Base-by-base conservation (phyloP, 2,113 vertebrate species). In the Engystomops pustulosus region DNA sequence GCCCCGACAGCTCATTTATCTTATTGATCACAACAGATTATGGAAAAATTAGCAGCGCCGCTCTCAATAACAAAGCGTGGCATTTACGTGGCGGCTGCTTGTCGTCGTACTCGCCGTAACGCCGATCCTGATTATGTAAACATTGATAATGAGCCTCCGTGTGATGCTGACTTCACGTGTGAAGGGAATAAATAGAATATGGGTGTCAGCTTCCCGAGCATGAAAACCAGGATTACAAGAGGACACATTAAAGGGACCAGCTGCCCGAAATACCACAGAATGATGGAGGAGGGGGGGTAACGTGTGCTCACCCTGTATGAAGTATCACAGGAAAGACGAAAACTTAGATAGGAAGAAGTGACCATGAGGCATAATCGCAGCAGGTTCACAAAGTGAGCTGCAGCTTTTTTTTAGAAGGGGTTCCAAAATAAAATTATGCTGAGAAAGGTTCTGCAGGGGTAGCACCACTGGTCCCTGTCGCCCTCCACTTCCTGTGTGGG, bases 121-220 rank as follows among this genome's bases (percentile, higher is more conserved):
- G 69, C 70, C 25, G 41, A 47, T 45, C 27, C 70, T 72, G 70
- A 72, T 72, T 72, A 72, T 47, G 70, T 47, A 72, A 72, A 72
- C 70, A 72, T 23, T 47, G 70, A 72, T 72, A 72, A 72, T 72
- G 70, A 72, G 70, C 17, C 41, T 3, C 41, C 15, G 36, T 17
- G 23, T 30, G 44, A 47, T 44, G 25, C 45, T 47, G 30, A 10
- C 25, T 75, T 49, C 68, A 75, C 20, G 71, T 75, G 71, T 75
- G 71, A 75, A 75, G 51, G 23, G 68, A 41, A 70, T 41, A 70
- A 70, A 44, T 75, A 75, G 71, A 75, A 75, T 75, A 75, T 51
- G 25, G 44, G 25, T 75, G 45, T 75, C 68, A 70, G 44, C 17
- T 67, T 36, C 17, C 38, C 25, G 36, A 12, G 14, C 32, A 32